These are phyloP conservation scores for Nymphalis c-album DNA, from an alignment of 2,888 invertebrate species.

Conservation along the genomic window DNA sequence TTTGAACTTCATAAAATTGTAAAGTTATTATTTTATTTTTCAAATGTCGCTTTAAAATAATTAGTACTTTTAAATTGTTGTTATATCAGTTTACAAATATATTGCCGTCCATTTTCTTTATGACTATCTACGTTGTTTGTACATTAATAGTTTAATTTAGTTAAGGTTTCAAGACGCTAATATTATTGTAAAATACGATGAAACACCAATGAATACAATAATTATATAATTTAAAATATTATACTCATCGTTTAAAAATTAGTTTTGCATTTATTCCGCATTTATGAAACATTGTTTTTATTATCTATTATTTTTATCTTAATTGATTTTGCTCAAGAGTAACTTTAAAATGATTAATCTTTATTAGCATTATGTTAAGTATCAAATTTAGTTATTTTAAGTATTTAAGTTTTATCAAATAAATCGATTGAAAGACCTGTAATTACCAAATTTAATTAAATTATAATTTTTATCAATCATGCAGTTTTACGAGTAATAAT, in stretches of 20 bases:
- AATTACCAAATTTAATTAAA: conserved; percentile 5
- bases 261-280: conserved; percentile 61
- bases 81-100: background rate
- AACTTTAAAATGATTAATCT: conserved; percentile 43
- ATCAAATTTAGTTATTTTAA: conserved; percentile 48
- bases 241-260: conserved; percentile 45
- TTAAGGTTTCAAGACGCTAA: conserved; percentile 30
- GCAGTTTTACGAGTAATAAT: too few species aligned
- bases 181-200: conserved; percentile 42
- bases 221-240: conserved; percentile 42
- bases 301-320: conserved; percentile 33
- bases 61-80: background rate
- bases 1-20: background rate
- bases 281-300: conserved; percentile 47
- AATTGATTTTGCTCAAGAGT: conserved; percentile 64
- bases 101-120: conserved; percentile 16
- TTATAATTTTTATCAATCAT: too few species aligned
- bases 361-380: conserved; percentile 43
- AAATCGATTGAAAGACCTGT: conserved; percentile 33
- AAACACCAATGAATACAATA: conserved; percentile 69
- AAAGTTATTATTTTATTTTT: too few species aligned
- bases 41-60: too few species aligned
- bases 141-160: conserved; percentile 30
- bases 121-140: conserved; percentile 20
- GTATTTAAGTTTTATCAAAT: conserved; percentile 46